phyloP scores from a whole-genome alignment of 2,888 invertebrate species.

The Ectemnius lituratus region DNA sequence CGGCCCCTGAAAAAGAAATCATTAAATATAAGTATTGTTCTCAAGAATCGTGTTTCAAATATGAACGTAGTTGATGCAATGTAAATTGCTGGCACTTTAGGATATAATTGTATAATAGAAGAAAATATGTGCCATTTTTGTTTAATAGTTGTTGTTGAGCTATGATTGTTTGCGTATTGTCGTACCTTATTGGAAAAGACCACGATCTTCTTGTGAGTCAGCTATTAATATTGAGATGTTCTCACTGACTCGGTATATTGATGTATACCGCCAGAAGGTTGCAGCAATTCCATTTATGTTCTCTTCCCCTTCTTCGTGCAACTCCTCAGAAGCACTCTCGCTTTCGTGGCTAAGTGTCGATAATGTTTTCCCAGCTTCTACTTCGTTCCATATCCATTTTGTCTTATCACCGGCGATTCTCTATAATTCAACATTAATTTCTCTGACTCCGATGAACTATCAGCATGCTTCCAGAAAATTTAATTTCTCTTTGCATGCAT shows the following conservation, averaged over 20 bases:
- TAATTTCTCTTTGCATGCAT: too few relatives aligned
- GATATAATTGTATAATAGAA: too few relatives aligned
- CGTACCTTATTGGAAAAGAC: constrained; percentile 47
- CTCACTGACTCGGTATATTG: constrained; percentile 52
- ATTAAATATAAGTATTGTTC: too few relatives aligned
- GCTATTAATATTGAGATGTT: constrained; percentile 46
- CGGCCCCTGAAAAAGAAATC: too few relatives aligned
- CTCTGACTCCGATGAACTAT: constrained; percentile 5
- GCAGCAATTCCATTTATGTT: constrained; percentile 69
- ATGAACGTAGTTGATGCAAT: too few relatives aligned
- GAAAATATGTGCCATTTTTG: background rate
- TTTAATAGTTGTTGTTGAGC: background rate
- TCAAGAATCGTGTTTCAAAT: too few relatives aligned
- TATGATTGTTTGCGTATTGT: too few relatives aligned
- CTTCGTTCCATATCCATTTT: constrained; percentile 20
- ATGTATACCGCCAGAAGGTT: constrained; percentile 59
- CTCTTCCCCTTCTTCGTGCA: constrained; percentile 58
- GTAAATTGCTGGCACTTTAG: too few relatives aligned
- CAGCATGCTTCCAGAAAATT: background rate
- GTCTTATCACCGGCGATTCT: constrained; percentile 47
- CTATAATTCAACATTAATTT: constrained; percentile 33
- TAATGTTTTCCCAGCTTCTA: constrained; percentile 44
- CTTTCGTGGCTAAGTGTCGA: constrained; percentile 48
- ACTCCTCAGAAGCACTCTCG: constrained; percentile 41
- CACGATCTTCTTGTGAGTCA: constrained; percentile 36